A percentile compares a stretch with the other conserved stretches of the same genome.
phyloP scores from a whole-genome alignment of 2,888 invertebrate species.

The Trichogramma evanescens region DNA sequence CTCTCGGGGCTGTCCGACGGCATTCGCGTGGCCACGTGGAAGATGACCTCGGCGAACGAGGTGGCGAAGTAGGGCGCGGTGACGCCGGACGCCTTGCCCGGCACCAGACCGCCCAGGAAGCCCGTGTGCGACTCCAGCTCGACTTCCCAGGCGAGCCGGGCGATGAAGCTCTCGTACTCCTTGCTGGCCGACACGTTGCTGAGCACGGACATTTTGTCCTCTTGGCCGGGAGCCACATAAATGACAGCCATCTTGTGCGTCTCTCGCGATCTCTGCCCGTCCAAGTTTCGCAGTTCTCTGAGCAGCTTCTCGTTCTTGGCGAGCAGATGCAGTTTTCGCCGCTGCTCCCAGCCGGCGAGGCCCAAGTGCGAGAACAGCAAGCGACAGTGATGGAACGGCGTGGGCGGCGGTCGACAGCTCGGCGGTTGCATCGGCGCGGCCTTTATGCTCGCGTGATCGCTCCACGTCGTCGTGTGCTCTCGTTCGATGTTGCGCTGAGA shows the following conservation, averaged over 20 bases:
- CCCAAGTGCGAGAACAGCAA: slow-evolving; percentile 88
- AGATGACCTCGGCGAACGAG: slow-evolving; percentile 87
- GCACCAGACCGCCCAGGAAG: slow-evolving; percentile 86
- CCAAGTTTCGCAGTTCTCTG: slow-evolving; percentile 86
- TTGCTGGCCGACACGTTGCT: slow-evolving; percentile 87
- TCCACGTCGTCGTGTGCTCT: slow-evolving; percentile 56
- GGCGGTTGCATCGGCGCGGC: slow-evolving; percentile 50
- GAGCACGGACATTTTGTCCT: slow-evolving; percentile 89
- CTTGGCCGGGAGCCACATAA: slow-evolving; percentile 95
- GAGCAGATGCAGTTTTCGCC: slow-evolving; percentile 76
- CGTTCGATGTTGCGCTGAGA: slow-evolving; percentile 79
- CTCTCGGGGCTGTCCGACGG: slow-evolving; percentile 83
- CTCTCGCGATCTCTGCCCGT: slow-evolving; percentile 84
- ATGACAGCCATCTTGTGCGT: slow-evolving; percentile 96
- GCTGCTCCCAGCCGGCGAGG: slow-evolving; percentile 80
- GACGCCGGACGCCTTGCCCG: slow-evolving; percentile 83
- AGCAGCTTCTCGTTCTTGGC: slow-evolving; percentile 82
- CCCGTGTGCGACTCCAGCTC: slow-evolving; percentile 92
- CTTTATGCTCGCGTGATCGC: slow-evolving; percentile 47
- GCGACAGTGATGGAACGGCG: slow-evolving; percentile 77
- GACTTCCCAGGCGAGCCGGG: slow-evolving; percentile 71
- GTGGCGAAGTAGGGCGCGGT: slow-evolving; percentile 94
- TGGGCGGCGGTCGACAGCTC: slow-evolving; percentile 50
- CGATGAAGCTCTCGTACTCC: slow-evolving; percentile 82
- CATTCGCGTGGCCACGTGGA: slow-evolving; percentile 97